Base-by-base conservation (phyloP, 2,797 vertebrate species). In the Epinephelus coioides region DNA sequence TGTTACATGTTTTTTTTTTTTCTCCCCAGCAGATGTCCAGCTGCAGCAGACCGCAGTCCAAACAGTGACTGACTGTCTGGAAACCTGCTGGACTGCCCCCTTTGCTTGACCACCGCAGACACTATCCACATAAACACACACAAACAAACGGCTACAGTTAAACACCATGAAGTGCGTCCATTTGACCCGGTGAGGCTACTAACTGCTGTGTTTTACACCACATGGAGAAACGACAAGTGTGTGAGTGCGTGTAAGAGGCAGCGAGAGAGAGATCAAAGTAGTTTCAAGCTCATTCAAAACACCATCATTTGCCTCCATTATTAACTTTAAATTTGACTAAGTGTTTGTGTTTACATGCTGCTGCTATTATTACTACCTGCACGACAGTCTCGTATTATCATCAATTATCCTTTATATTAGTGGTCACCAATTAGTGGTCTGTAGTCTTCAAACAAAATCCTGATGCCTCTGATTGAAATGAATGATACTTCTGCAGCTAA, bases 11-110 rank as follows among this genome's bases (percentile, higher is more conserved):
- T 74, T 73, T 76, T 62, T 50, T 61, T 25, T 27, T 11, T 40
- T 17, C 67, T 78, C 50, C 51, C 14, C 68, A 87, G 84, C 85
- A 88, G 80, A 88, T 82, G 88, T 90, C 84, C 88, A 89, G 83
- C 83, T 83, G 84, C 86, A 91, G 81, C 78, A 78, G 78, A 92
- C 90, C 69, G 19, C 75, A 90, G 88, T 71, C 73, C 85, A 92
- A 93, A 94, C 90, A 93, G 73, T 87, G 82, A 83, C 79, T 59
- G 85, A 73, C 87, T 92, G 93, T 94, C 91, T 91, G 90, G 77
- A 89, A 86, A 84, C 85, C 91, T 75, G 68, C 86, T 89, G 85
- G 82, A 83, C 88, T 69, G 66, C 82, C 88, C 82, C 88, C 87
- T 88, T 82, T 86, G 90, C 85, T 86, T 89, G 89, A 90, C 91